These are phyloP conservation scores for Scylla paramamosain DNA, from an alignment of 1,140 invertebrate species.

Conservation along the genomic window DNA sequence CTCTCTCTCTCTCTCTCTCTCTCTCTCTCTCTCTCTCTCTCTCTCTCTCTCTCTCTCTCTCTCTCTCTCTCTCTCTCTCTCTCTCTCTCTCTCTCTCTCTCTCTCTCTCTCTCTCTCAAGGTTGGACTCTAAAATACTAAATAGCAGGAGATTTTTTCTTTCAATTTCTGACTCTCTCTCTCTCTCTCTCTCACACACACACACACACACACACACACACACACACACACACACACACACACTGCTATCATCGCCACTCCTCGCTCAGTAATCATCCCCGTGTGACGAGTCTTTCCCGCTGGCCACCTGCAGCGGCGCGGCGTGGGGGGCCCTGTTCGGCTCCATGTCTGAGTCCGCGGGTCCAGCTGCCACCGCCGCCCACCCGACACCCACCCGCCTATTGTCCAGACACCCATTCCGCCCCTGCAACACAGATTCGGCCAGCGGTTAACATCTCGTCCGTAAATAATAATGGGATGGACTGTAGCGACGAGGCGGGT, in stretches of 20 bases:
- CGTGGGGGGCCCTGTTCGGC: background rate
- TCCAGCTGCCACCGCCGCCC: background rate
- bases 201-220: background rate
- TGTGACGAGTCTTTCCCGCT: background rate
- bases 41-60: too few species aligned
- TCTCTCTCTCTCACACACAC: background rate
- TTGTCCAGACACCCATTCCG: background rate
- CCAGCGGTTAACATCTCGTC: background rate
- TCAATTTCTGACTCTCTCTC: too few species aligned
- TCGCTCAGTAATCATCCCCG: background rate
- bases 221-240: background rate
- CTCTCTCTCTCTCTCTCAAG: background rate
- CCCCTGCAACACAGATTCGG: background rate
- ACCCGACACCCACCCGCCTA: background rate
- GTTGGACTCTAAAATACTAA: too few species aligned
- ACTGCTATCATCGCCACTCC: background rate
- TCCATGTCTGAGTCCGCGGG: background rate
- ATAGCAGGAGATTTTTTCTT: too few species aligned
- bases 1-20: background rate
- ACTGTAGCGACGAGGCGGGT: background rate
- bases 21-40: background rate
- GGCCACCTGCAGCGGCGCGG: background rate
- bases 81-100: background rate
- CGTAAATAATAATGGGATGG: background rate
- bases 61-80: constrained; percentile 21